Evolutionary conservation across 2,113 vertebrate species (phyloP).

Genomic region (Cryptotis parvus): DNA sequence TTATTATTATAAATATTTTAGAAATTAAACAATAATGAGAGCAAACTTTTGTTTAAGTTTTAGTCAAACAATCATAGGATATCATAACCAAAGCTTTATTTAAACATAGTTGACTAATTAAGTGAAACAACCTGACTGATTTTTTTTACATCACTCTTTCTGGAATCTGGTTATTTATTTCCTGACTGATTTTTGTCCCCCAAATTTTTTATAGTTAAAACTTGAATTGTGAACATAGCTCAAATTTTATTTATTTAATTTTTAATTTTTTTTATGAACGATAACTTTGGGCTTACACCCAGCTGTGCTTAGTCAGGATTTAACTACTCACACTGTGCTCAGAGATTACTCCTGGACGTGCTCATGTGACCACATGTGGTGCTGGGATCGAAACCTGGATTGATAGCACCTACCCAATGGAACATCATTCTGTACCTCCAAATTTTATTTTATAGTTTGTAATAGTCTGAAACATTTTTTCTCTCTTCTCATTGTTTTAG

Average conservation of each 20-base stretch:
- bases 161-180: too few species aligned
- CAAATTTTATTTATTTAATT: background rate
- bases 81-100: background rate
- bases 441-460: background rate
- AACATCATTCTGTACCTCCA: background rate
- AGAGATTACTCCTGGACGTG: too few species aligned
- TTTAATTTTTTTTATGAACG: background rate
- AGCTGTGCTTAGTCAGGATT: too few species aligned
- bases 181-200: background rate
- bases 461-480: background rate
- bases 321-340: too few species aligned
- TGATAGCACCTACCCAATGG: too few species aligned
- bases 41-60: background rate
- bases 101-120: background rate
- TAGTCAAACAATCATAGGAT: conserved; percentile 2
- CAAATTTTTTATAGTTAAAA: conserved; percentile 12
- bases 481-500: background rate
- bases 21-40: background rate
- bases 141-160: too few species aligned
- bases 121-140: background rate
- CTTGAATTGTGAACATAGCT: background rate
- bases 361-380: too few species aligned
- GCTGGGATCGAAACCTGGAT: too few species aligned
- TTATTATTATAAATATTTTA: background rate
- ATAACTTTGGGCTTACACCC: too few species aligned